A percentile compares a stretch with the other conserved stretches of the same genome.
Conservation (phyloP, 2,113 vertebrate species). For the Cyanoderma ruficeps region DNA sequence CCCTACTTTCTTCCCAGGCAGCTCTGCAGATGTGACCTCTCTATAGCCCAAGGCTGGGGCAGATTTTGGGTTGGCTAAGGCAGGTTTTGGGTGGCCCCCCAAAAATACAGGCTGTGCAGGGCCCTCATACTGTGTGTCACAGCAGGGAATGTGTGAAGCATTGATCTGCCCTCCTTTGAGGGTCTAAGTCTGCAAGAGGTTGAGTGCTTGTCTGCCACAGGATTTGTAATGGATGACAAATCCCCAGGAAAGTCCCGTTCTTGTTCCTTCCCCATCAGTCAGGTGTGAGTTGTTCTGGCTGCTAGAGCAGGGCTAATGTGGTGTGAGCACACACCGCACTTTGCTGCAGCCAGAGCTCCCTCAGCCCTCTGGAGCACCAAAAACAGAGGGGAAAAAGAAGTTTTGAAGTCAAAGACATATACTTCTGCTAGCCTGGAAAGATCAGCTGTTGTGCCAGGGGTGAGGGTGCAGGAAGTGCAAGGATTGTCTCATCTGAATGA, state of each 20-base stretch:
- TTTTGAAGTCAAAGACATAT: too few relatives aligned
- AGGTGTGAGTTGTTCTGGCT: not conserved
- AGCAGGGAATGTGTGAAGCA: not conserved
- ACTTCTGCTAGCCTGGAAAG: not conserved
- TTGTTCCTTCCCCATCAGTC: not conserved
- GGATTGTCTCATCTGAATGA: not conserved
- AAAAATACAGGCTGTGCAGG: not conserved
- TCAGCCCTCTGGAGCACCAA: not conserved
- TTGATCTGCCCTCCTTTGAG: not conserved
- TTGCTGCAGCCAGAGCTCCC: not conserved
- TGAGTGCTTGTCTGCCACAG: not conserved
- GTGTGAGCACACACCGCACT: rapidly evolving
- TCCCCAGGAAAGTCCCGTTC: not conserved
- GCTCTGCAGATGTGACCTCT: not conserved
- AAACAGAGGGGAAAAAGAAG: not conserved
- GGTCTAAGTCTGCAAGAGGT: not conserved
- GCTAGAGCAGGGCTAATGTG: not conserved
- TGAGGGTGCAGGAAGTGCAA: not conserved
- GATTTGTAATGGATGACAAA: not conserved
- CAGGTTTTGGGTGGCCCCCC: not conserved
- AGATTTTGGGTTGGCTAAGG: not conserved
- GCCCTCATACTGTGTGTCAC: not conserved
- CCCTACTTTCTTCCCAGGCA: not conserved
- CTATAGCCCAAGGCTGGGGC: not conserved
- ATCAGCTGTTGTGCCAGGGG: not conserved